Conservation (phyloP, 2,888 invertebrate genomes). For the Tolmerus cingulatus region DNA sequence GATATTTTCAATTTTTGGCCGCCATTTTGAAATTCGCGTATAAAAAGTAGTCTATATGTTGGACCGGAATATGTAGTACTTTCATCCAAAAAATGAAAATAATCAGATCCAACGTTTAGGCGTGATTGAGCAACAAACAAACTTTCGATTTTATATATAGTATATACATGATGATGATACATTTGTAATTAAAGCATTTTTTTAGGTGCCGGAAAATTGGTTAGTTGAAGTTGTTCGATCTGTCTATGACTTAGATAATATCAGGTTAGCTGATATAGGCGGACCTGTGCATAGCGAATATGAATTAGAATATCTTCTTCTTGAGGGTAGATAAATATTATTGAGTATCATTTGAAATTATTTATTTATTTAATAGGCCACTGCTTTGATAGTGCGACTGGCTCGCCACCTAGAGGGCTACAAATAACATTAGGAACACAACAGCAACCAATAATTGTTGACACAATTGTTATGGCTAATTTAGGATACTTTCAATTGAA, state of each 20-base stretch:
- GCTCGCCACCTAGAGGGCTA: slow-evolving; percentile 95
- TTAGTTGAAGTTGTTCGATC: slow-evolving; percentile 91
- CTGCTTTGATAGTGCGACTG: slow-evolving; percentile 90
- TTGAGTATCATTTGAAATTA: slow-evolving; percentile 48
- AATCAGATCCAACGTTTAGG: too few relatives aligned
- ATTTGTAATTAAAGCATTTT: background rate
- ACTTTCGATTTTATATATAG: too few relatives aligned
- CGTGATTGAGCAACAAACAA: too few relatives aligned
- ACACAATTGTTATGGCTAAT: slow-evolving; percentile 99
- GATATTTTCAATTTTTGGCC: too few relatives aligned
- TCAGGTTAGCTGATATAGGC: slow-evolving; percentile 90
- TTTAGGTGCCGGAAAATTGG: slow-evolving; percentile 93
- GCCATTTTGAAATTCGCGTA: too few relatives aligned
- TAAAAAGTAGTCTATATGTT: too few relatives aligned
- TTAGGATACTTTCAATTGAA: slow-evolving; percentile 98
- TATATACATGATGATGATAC: too few relatives aligned
- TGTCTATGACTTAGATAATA: slow-evolving; percentile 96
- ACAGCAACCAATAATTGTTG: slow-evolving; percentile 78
- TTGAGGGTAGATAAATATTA: slow-evolving; percentile 68
- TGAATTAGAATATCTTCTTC: slow-evolving; percentile 90
- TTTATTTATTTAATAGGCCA: slow-evolving; percentile 67
- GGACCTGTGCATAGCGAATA: slow-evolving; percentile 92
- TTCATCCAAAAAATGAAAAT: too few relatives aligned
- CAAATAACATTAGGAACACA: slow-evolving; percentile 93
- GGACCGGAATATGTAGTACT: too few relatives aligned